Evolutionary conservation across 2,888 invertebrate species (phyloP), one percentile per base, ranked within the genome.

Genomic region (Platycheirus rosarum): DNA sequence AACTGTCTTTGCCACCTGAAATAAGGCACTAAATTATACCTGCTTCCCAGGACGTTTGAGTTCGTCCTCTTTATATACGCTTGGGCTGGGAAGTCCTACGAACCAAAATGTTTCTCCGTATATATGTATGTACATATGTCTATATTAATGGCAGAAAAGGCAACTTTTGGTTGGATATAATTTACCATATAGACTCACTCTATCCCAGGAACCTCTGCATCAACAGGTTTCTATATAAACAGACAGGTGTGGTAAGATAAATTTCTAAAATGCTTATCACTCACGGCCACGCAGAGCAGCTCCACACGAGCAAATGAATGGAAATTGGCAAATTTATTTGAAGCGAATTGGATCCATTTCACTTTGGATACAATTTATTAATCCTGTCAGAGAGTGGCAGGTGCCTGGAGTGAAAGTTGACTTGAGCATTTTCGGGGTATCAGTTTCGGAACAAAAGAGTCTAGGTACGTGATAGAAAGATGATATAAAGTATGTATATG

Each of bases 21-120:
- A 79, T 57, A 69, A 60, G 69, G 69, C 26, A 80, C 69, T 80
- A 80, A 80, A 80, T 80, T 75, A 80, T 75, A 53, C 65, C 70
- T 70, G 70, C 65, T 48, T 23, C 44, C 37, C 37, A 65, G 75
- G 51, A 75, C 44, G 60, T 46, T 65, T 29, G 40, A 20, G 40
- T 69, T 74, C 63, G 29, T 57, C 35, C 40, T n/a, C 32, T 49
- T 35, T 57, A 26, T 14, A 14, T 32, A 35, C 4, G 35, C 11
- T 23, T 26, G 57, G 37, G 14, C 26, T 57, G 18, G 37, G 35
- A 53, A 18, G 18, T 35, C 35, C 7, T 32, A 3, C 13, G 37
- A 55, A 13, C 37, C 55, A 13, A 5, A 20, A 40, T 1, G 16
- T 3, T 14, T 26, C 2, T 26, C 2, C 26, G 3, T 26, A 26